Evolutionary conservation across 2,113 vertebrate species (phyloP), one percentile per base, ranked within the genome.

Genomic region (Recurvirostra avosetta): DNA sequence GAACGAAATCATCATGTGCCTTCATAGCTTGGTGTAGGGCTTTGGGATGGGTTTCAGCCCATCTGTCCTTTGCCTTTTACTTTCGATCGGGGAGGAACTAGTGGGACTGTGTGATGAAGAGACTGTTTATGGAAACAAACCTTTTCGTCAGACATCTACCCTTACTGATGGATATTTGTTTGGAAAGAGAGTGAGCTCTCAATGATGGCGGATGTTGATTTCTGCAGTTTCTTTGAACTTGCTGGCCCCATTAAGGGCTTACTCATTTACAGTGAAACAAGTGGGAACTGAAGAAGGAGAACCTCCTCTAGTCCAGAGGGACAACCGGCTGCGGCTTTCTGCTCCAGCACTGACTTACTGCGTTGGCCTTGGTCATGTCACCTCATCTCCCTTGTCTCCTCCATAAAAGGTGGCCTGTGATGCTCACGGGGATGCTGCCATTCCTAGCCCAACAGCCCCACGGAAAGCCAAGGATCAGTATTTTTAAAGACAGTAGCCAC

Each of bases 401-500:
- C 19, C 3, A 0, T 3, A 19, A 22, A 20, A 34, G 15, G 3
- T 6, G 9, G 23, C 32, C 53, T 8, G 36, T 6, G 50, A 8
- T 63, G 76, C 72, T 43, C 20, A 0, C 4, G 73, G 70, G 22
- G 80, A 32, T 34, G 62, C 87, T 72, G 66, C 71, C 27, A 1
- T 25, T 26, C 45, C 76, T 76, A 92, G 27, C 52, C 36, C 45
- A 2, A 3, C 5, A 5, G 85, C 63, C 71, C 53, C 1, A 1
- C 1, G 5, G n/a, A 45, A 25, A 45, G 27, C 55, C 67, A 23
- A 25, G 41, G 18, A 32, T 9, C 9, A 3, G 3, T 5, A 4
- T 38, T 73, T 65, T 26, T 27, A 14, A 29, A 41, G 77, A 2
- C 40, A 22, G 65, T 45, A n/a, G 66, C 43, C 8, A 0, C 73